Percentiles rank a stretch among this genome's conserved stretches.
These are phyloP conservation scores for Crocodylus rhombifer DNA, from an alignment of 2,797 vertebrate genomes.

Conservation along the genomic window DNA sequence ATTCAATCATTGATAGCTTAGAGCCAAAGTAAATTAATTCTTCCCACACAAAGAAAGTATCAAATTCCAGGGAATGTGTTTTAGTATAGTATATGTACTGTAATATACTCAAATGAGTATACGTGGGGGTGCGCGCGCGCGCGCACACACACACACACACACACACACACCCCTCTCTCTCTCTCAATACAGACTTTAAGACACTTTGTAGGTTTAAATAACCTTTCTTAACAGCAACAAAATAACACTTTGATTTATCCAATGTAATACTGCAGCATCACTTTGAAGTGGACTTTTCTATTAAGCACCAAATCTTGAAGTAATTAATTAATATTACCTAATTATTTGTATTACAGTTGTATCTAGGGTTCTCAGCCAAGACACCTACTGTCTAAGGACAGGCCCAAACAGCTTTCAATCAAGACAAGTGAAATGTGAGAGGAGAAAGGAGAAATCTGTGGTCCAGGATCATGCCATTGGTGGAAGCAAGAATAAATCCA, in stretches of 20 bases:
- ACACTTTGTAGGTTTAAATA: constrained; percentile 21
- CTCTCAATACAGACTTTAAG: neutral
- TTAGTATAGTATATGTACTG: constrained; percentile 36
- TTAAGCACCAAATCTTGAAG: neutral
- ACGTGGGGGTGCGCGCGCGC: too few species aligned
- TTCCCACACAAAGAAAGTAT: constrained; percentile 67
- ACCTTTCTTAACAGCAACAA: constrained; percentile 28
- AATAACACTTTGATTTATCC: constrained; percentile 43
- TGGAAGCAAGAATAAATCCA: neutral
- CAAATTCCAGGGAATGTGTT: constrained; percentile 62
- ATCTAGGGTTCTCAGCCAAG: neutral
- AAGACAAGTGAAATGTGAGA: neutral
- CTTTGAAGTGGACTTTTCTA: neutral
- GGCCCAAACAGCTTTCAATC: neutral
- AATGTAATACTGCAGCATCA: neutral
- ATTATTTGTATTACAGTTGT: neutral
- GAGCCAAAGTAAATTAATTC: constrained; percentile 75
- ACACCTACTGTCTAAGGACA: neutral
- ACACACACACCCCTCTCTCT: too few species aligned
- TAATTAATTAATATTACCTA: neutral
- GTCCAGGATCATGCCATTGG: neutral
- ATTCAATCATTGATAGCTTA: constrained; percentile 66
- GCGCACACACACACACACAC: too few species aligned
- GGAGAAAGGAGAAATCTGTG: neutral
- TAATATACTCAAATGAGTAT: neutral